Evolutionary conservation across 2,888 invertebrate species (phyloP), one percentile per base, ranked within the genome.

Genomic region (Tineola bisselliella): DNA sequence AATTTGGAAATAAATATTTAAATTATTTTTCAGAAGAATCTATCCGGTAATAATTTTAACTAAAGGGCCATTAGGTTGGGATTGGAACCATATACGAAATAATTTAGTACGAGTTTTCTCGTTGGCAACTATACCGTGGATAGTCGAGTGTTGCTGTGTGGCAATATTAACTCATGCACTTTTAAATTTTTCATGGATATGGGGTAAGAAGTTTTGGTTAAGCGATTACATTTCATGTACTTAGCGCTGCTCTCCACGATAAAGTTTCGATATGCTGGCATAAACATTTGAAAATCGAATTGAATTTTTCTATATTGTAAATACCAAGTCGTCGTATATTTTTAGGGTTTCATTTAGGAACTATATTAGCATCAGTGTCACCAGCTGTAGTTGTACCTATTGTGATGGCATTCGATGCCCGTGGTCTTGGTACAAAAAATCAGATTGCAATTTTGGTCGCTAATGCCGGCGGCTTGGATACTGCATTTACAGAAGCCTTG

Each of bases 371-470:
- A 0, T 98, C 98, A 1, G 98, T 99, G 1, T 96, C 97, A 0
- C 98, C 98, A 3, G 98, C 98, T 1, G 95, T 99, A 3, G 94
- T 98, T 5, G 97, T 98, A 0, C 97, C 98, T 0, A 94, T 94
- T 63, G 90, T 96, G 52, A 90, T 95, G 72, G 88, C 91, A 43
- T 84, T 98, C 19, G 90, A 93, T 25, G 89, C 90, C 48, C 92
- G 92, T 75, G 96, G 95, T 0, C 93, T 95, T 68, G 98, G 98
- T 3, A 91, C 94, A 0, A 93, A 93, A 64, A 95, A 96, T 84
- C 96, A 98, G 56, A 94, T 99, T 58, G 96, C 97, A 0, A 94
- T 96, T 0, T 87, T 99, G 61, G 94, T 98, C 30, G 95, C 96
- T 56, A 98, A 98, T 3, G 94, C 98, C 0, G 93, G 98, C 12